phyloP scores from a whole-genome alignment of 2,113 vertebrate species.

The Acrocephalus kingi region DNA sequence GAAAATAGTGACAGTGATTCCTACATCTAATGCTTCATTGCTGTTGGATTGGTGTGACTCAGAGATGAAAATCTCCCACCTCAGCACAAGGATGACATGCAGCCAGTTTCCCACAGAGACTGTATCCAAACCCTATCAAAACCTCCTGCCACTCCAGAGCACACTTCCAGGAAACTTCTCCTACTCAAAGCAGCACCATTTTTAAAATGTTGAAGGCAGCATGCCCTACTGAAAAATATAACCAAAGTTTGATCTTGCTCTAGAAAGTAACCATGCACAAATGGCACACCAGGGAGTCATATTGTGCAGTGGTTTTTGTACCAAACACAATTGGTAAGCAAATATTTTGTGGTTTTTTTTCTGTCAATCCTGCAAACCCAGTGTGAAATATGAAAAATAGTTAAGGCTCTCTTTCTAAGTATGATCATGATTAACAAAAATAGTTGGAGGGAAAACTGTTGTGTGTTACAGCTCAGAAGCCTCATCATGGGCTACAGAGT shows the following conservation, averaged over 20 bases:
- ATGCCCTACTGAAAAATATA: neutral
- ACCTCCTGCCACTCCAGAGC: neutral
- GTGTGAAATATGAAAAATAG: neutral
- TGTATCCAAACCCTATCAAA: neutral
- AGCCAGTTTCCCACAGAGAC: neutral
- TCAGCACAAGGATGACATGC: fast-evolving
- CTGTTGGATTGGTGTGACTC: neutral
- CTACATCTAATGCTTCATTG: neutral
- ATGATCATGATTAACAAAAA: neutral
- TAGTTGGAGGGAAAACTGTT: neutral
- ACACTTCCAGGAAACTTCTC: neutral
- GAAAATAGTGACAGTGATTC: neutral
- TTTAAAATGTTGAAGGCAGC: neutral
- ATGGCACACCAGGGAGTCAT: neutral
- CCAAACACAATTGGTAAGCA: neutral
- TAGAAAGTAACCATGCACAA: neutral
- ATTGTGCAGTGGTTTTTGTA: neutral
- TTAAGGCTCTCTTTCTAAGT: neutral
- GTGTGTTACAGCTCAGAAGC: neutral
- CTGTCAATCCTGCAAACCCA: neutral
- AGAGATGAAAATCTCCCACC: neutral
- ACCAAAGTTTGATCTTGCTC: neutral
- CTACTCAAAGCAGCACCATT: neutral
- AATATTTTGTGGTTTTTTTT: neutral
- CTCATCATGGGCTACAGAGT: neutral